Base-by-base conservation (phyloP, 2,797 vertebrate genomes). In the Meriones psammophilus region DNA sequence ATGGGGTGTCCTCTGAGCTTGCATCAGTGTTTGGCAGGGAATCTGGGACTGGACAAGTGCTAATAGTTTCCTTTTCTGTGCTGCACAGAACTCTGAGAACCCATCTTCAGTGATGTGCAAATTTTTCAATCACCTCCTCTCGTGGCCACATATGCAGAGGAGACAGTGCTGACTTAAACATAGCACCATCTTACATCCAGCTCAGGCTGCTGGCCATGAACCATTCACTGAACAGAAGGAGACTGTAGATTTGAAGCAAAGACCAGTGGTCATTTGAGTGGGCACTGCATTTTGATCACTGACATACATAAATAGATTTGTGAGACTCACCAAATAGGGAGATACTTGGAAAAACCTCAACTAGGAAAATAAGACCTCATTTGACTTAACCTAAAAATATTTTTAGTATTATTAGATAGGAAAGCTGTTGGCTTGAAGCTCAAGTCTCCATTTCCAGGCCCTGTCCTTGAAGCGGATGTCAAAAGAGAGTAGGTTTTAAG, bases 281-380 rank as follows among this genome's bases (percentile, higher is more conserved):
- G 58, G n/a, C 30, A 80, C 28, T 42, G 4, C 22, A 77, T 50
- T 84, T 74, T 66, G 8, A 89, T 68, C 20, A 84, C 8, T 39
- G 81, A 84, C 71, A n/a, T 28, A 69, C 0, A 56, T 50, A 80
- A 42, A 71, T 0, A 50, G 89, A 66, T 14, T 66, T n/a, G 42
- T 3, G 3, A 12, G 8, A 36, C 14, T 4, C 4, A 88, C 36
- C 54, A 91, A 76, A 2, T 68, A 68, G 18, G 3, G 10, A 54
- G 14, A 14, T 88, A 36, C 36, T 78, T 94, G 20, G 24, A 60
- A 95, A 94, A 94, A 4, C 20, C 9, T 89, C 33, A 92, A 88
- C 5, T 78, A 91, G 15, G 12, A 73, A 88, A 93, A 62, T 36
- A 71, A 86, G 18, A 91, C 20, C 22, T 79, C 26, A 87, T 60